These are phyloP conservation scores for Neosilurus mollespiculum DNA, from an alignment of 2,797 vertebrate species.

Conservation along the genomic window DNA sequence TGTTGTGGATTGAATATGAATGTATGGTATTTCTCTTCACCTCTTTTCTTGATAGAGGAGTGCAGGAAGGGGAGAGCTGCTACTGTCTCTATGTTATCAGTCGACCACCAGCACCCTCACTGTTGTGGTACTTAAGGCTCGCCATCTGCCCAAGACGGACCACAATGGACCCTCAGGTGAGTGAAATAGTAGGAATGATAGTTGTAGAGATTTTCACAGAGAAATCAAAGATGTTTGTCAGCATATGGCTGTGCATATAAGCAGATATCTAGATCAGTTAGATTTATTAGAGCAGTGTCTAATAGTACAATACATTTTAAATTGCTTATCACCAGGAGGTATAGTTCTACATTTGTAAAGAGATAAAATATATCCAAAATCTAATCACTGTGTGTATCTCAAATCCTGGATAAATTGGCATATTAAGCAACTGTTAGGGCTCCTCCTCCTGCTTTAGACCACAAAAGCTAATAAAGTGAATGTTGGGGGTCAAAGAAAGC, in stretches of 20 bases:
- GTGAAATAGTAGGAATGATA: constrained; percentile 4
- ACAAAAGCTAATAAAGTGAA: not conserved
- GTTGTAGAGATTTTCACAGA: not conserved
- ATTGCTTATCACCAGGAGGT: not conserved
- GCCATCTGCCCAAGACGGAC: constrained; percentile 92
- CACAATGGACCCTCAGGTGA: constrained; percentile 91
- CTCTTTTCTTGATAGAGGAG: constrained; percentile 76
- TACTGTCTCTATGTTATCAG: constrained; percentile 96
- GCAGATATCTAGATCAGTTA: not conserved
- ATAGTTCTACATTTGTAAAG: no score
- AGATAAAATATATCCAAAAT: not conserved
- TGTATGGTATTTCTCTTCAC: not conserved
- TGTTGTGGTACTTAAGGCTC: constrained; percentile 95
- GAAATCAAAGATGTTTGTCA: not conserved
- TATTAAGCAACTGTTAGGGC: not conserved
- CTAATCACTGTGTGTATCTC: no score
- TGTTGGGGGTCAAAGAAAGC: constrained; percentile 30
- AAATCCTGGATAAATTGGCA: not conserved
- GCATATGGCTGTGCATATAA: not conserved
- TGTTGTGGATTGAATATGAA: not conserved
- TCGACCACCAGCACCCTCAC: constrained; percentile 95
- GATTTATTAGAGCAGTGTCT: not conserved
- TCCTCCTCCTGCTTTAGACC: not conserved
- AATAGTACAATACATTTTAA: not conserved
- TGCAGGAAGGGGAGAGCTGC: constrained; percentile 87